Conservation (phyloP, 2,113 vertebrate species). For the Nycticorax nycticorax region DNA sequence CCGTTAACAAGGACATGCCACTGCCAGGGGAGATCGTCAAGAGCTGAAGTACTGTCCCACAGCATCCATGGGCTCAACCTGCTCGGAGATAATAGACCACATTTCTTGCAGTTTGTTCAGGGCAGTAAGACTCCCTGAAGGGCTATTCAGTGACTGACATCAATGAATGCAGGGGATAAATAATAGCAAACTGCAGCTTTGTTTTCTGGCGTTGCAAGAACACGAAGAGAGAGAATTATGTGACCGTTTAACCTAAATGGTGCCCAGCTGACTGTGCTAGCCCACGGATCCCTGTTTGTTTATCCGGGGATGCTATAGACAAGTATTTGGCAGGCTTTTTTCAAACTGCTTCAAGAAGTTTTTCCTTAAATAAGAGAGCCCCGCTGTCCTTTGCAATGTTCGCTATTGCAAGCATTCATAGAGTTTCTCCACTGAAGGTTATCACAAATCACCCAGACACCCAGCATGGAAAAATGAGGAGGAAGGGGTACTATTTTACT, state of each 20-base stretch:
- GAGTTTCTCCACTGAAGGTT: neutral
- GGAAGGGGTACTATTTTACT: neutral
- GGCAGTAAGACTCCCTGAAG: neutral
- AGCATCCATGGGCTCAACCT: neutral
- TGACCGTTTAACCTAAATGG: neutral
- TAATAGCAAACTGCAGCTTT: neutral
- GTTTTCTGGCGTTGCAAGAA: neutral
- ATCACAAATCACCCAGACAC: neutral
- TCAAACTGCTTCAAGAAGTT: neutral
- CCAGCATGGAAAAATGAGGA: neutral
- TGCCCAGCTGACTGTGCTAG: neutral
- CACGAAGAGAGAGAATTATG: neutral
- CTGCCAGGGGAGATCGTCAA: neutral
- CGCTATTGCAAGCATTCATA: neutral
- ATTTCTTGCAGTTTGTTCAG: neutral
- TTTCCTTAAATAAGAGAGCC: neutral
- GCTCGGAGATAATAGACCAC: neutral
- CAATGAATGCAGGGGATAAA: neutral
- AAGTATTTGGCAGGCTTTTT: neutral
- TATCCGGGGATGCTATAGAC: neutral
- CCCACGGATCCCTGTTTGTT: neutral
- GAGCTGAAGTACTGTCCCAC: neutral
- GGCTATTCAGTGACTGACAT: neutral
- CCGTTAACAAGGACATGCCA: neutral
- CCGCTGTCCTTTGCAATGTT: neutral